Conservation (phyloP, 2,888 invertebrate genomes). For the Petrolisthes cinctipes region DNA sequence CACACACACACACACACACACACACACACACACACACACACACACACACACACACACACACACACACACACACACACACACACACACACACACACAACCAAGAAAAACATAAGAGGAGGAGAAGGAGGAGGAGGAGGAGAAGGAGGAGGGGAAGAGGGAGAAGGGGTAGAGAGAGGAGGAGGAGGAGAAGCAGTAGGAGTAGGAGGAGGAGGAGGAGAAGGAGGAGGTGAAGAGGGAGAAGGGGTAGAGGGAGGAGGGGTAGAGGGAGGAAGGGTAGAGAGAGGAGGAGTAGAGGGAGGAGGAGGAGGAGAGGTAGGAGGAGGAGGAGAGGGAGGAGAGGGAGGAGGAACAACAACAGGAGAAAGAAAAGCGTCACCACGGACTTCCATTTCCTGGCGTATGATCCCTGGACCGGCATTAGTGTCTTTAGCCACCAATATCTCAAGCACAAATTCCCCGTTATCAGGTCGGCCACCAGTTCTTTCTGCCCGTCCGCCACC, state of each 20-base stretch:
- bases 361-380: not conserved
- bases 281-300: not conserved
- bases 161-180: not conserved
- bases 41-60: slow-evolving; percentile 9
- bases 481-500: slow-evolving; percentile 14
- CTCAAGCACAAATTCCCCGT: slow-evolving; percentile 56
- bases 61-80: not conserved
- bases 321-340: not conserved
- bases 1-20: slow-evolving; percentile 18
- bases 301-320: too few species aligned
- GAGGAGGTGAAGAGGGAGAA: not conserved
- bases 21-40: slow-evolving; percentile 18
- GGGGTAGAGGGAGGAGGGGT: not conserved
- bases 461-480: slow-evolving; percentile 30
- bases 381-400: slow-evolving; percentile 29
- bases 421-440: slow-evolving; percentile 44
- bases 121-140: not conserved
- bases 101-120: not conserved
- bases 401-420: slow-evolving; percentile 33
- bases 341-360: not conserved
- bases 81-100: not conserved
- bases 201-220: not conserved
- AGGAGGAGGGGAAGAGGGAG: not conserved
- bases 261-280: not conserved
- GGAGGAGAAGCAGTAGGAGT: not conserved